Conservation (phyloP, 2,113 vertebrate genomes). For the Phaethon lepturus region DNA sequence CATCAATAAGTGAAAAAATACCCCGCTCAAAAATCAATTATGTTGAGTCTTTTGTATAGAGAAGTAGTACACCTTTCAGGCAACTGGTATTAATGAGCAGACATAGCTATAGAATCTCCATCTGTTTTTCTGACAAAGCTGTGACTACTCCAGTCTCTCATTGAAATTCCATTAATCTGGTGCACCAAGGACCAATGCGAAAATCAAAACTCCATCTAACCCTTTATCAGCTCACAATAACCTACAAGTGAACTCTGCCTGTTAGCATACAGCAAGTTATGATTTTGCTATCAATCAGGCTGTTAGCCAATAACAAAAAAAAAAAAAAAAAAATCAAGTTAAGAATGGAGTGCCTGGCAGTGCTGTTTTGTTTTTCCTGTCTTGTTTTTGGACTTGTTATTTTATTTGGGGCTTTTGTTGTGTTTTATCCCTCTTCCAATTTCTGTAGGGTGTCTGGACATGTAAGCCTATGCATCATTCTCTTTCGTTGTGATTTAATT, state of each 20-base stretch:
- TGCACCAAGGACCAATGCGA: conserved; percentile 81
- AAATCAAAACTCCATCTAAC: conserved; percentile 87
- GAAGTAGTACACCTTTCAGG: conserved; percentile 83
- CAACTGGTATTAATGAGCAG: conserved; percentile 85
- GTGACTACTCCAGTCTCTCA: conserved; percentile 82
- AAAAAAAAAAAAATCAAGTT: conserved; percentile 64
- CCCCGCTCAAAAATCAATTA: conserved; percentile 83
- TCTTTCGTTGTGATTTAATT: conserved; percentile 83
- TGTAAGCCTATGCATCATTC: conserved; percentile 77
- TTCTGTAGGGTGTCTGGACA: conserved; percentile 75
- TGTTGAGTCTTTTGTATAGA: conserved; percentile 82
- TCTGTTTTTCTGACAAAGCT: conserved; percentile 87
- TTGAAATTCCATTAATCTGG: conserved; percentile 89
- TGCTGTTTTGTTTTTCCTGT: conserved; percentile 57
- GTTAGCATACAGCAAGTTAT: conserved; percentile 84
- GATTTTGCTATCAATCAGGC: conserved; percentile 85
- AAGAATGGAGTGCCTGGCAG: conserved; percentile 68
- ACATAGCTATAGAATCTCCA: conserved; percentile 86
- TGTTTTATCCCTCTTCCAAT: conserved; percentile 53
- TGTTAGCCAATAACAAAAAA: conserved; percentile 71
- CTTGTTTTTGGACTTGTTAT: conserved; percentile 64
- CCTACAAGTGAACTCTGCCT: conserved; percentile 87
- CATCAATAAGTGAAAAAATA: conserved; percentile 80
- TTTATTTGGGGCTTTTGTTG: conserved; percentile 62
- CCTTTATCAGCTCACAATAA: conserved; percentile 88